Conservation (phyloP, 2,888 invertebrate species). For the Daptonema setosum region DNA sequence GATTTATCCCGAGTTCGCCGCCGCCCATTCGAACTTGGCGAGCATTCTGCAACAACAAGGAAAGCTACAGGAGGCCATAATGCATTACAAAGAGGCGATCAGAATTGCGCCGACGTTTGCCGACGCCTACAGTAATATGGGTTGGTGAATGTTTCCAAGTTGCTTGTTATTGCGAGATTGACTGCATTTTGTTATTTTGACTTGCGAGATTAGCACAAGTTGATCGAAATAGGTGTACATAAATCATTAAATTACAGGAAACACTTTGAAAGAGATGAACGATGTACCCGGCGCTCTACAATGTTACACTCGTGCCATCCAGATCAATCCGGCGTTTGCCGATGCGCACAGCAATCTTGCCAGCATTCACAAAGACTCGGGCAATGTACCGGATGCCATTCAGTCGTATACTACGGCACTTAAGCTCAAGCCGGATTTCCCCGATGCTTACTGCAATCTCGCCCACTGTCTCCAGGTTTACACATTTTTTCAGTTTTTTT, state of each 20-base stretch:
- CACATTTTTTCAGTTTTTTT: background rate
- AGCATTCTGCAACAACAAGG: constrained; percentile 95
- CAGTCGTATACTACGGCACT: constrained; percentile 78
- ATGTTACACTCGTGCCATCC: constrained; percentile 88
- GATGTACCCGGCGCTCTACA: constrained; percentile 79
- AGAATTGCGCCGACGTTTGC: constrained; percentile 89
- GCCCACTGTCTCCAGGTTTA: constrained; percentile 70
- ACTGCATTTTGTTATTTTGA: background rate
- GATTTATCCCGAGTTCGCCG: constrained; percentile 91
- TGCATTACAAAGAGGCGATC: constrained; percentile 56
- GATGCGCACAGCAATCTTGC: constrained; percentile 97
- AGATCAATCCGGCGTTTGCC: constrained; percentile 92
- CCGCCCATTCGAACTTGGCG: constrained; percentile 92
- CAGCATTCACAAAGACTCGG: constrained; percentile 92
- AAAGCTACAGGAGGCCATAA: constrained; percentile 45
- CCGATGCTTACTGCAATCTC: constrained; percentile 94
- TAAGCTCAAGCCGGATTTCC: constrained; percentile 83
- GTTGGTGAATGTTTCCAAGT: constrained; percentile 27
- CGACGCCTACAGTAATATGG: constrained; percentile 98
- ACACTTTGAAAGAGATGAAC: constrained; percentile 90
- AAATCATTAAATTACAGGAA: constrained; percentile 29
- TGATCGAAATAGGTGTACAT: background rate
- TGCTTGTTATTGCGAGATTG: background rate
- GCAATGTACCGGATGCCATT: constrained; percentile 88
- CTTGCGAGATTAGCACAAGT: background rate